Base-by-base conservation (phyloP, 2,113 vertebrate genomes). In the Regulus satrapa region DNA sequence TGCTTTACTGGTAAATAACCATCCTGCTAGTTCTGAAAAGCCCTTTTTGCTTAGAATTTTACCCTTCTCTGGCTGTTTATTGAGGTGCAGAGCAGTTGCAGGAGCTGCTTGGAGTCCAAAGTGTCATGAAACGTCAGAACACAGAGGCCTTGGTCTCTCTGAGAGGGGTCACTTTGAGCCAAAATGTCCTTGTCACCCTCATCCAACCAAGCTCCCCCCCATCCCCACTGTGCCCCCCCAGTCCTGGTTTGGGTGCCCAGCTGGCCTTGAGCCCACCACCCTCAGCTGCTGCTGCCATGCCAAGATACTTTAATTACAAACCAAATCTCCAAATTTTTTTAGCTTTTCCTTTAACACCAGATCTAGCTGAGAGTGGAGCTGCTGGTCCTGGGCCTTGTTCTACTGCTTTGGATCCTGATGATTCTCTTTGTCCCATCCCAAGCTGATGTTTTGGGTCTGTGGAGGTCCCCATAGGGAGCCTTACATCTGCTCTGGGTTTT, bases 101-200 rank as follows among this genome's bases (percentile, higher is more conserved):
- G 51, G 46, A 38, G 34, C 46, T 85, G 38, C 56, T 63, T 3
- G 5, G 58, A 31, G 18, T 20, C 19, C 6, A 1, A 29, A 82
- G 54, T 14, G 4, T 67, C 0, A 0, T 0, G 8, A 87, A 46
- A 36, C 18, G 6, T 6, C 36, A 45, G 10, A 21, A 21, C 4
- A 10, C 9, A 11, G 81, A 36, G 23, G 45, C 15, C n/a, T 32
- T 14, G 45, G 28, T 34, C 21, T 71, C 55, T 40, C 40, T 5
- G 7, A 49, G 38, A 36, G 6, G 25, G 49, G 23, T 31, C 18
- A 31, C 9, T 68, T 84, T 43, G 68, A 89, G 19, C 62, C 72
- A 66, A 64, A 15, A 5, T 8, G 28, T 32, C 40, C 29, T 71
- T 7, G 10, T 63, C 76, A 51, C 36, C 38, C 31, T 64, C 0